Evolutionary conservation across 2,888 invertebrate genomes (phyloP).

Genomic region (Carabus problematicus): DNA sequence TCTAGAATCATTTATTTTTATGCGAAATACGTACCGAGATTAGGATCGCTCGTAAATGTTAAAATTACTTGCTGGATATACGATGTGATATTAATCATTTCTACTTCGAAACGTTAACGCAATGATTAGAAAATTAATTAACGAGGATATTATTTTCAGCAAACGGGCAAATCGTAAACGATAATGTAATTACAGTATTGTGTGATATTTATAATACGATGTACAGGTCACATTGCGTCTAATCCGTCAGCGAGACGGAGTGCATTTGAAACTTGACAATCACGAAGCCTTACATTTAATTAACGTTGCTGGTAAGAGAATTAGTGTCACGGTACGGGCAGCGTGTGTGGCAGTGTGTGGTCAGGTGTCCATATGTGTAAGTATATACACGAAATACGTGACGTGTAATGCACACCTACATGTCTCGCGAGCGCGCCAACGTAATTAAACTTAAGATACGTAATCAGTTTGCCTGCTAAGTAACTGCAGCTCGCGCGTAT

Average conservation of each 20-base stretch:
- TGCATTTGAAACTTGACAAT: slow-evolving; percentile 7
- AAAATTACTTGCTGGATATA: too few species aligned
- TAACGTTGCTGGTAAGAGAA: not conserved
- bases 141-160: too few species aligned
- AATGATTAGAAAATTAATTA: too few species aligned
- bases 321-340: not conserved
- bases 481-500: too few species aligned
- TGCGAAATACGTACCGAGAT: too few species aligned
- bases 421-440: not conserved
- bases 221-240: slow-evolving; percentile 1
- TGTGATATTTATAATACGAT: not conserved
- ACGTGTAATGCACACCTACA: not conserved
- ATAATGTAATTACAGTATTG: not conserved
- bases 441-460: not conserved
- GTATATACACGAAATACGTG: too few species aligned
- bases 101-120: too few species aligned
- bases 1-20: too few species aligned
- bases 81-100: too few species aligned
- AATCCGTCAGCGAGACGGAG: not conserved
- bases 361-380: not conserved
- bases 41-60: too few species aligned
- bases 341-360: not conserved
- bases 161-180: too few species aligned
- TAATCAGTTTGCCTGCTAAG: too few species aligned
- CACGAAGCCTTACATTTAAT: slow-evolving; percentile 15